Conservation (phyloP, 37 sponge, comb jelly and placozoan species). For the Theonella swinhoei region DNA sequence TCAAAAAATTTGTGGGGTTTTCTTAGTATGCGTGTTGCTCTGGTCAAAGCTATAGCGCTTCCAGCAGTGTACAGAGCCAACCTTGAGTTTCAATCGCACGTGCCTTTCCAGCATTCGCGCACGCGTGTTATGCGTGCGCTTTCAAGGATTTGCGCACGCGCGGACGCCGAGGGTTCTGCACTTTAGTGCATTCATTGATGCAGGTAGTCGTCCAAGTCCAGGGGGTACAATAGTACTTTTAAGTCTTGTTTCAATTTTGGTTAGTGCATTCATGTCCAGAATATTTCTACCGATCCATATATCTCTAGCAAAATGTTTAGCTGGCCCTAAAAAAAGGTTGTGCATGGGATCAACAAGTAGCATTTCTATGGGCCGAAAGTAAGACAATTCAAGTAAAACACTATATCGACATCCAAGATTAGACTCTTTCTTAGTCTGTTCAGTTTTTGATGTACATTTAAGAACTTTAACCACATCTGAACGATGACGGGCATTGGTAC, state of each 20-base stretch:
- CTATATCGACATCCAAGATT: constrained; percentile 40
- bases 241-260: background rate
- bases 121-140: too few species aligned
- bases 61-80: too few species aligned
- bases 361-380: constrained; percentile 32
- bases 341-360: constrained; percentile 44
- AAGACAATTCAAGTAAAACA: constrained; percentile 19
- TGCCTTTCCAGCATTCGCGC: too few species aligned
- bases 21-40: too few species aligned
- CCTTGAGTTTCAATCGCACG: too few species aligned
- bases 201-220: constrained; percentile 19
- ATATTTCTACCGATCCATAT: constrained; percentile 29
- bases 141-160: too few species aligned
- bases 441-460: constrained; percentile 8
- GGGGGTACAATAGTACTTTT: background rate
- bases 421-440: constrained; percentile 22
- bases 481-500: constrained; percentile 13
- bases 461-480: background rate
- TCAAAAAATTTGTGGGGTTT: too few species aligned
- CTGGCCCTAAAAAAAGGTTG: constrained; percentile 35
- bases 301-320: constrained; percentile 20
- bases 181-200: too few species aligned
- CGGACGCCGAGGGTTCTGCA: too few species aligned
- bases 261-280: background rate
- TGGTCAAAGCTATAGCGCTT: too few species aligned